Evolutionary conservation across 2,888 invertebrate species (phyloP).

Genomic region (Ophion ventricosus): DNA sequence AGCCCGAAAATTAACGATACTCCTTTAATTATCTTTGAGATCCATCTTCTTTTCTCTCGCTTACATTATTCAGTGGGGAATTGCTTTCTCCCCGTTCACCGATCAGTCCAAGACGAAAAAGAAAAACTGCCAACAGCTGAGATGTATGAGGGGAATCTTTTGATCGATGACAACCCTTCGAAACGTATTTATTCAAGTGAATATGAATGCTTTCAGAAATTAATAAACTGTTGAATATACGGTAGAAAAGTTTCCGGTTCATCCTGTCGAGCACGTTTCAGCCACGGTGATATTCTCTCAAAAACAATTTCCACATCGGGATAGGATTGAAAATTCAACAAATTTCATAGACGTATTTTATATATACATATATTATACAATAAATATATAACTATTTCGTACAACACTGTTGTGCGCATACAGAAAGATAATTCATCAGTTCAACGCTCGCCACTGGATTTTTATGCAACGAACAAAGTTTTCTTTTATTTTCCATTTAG

Average conservation of each 20-base stretch:
- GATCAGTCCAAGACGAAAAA: no score
- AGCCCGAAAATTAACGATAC: slow-evolving; percentile 26
- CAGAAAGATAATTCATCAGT: slow-evolving; percentile 56
- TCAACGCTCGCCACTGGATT: slow-evolving; percentile 21
- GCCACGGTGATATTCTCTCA: no score
- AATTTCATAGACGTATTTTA: slow-evolving; percentile 69
- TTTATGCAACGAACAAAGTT: slow-evolving; percentile 37
- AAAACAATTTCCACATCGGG: not conserved
- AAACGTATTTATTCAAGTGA: no score
- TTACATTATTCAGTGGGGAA: slow-evolving; percentile 26
- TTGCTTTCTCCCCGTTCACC: not conserved
- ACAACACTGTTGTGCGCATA: slow-evolving; percentile 64
- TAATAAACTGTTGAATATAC: no score
- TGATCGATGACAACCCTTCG: no score
- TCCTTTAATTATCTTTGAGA: slow-evolving; percentile 33
- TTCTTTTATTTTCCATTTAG: not conserved
- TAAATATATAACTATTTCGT: slow-evolving; percentile 73
- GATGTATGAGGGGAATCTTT: no score
- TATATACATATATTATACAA: slow-evolving; percentile 73
- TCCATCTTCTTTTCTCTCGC: slow-evolving; percentile 19
- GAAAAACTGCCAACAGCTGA: no score
- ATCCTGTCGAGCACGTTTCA: not conserved
- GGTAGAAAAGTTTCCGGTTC: not conserved
- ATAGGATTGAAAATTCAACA: not conserved
- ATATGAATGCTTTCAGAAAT: no score